Evolutionary conservation across 2,113 vertebrate species (phyloP).

Genomic region (Fregetta grallaria): DNA sequence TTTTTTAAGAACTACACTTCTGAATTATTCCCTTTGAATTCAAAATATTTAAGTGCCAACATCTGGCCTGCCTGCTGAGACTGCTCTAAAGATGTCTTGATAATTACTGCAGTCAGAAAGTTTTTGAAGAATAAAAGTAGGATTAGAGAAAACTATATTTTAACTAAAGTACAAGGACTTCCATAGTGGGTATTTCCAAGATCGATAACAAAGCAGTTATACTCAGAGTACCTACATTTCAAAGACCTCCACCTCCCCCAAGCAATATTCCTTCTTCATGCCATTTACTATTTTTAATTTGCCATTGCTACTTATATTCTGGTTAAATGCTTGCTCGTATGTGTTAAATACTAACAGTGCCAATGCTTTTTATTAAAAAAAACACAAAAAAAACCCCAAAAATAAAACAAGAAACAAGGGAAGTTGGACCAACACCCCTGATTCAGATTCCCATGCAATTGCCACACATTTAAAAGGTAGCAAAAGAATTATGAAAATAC

Average conservation of each 20-base stretch:
- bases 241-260: not conserved
- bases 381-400: too few species aligned
- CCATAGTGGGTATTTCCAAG: rapidly evolving
- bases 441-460: not conserved
- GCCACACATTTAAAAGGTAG: not conserved
- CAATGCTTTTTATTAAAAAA: not conserved
- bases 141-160: not conserved
- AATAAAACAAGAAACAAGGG: not conserved
- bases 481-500: not conserved
- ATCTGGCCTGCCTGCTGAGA: not conserved
- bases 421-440: not conserved
- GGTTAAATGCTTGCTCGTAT: not conserved
- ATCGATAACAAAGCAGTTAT: not conserved
- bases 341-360: not conserved
- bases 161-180: not conserved
- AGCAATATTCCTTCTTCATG: not conserved
- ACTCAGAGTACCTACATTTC: not conserved
- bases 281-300: not conserved
- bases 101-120: not conserved
- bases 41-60: not conserved
- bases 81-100: not conserved
- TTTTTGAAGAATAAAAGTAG: not conserved
- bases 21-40: not conserved
- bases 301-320: too few species aligned
- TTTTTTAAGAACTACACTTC: not conserved